Base-by-base conservation (phyloP, 2,888 invertebrate species). In the Neoaliturus tenellus region DNA sequence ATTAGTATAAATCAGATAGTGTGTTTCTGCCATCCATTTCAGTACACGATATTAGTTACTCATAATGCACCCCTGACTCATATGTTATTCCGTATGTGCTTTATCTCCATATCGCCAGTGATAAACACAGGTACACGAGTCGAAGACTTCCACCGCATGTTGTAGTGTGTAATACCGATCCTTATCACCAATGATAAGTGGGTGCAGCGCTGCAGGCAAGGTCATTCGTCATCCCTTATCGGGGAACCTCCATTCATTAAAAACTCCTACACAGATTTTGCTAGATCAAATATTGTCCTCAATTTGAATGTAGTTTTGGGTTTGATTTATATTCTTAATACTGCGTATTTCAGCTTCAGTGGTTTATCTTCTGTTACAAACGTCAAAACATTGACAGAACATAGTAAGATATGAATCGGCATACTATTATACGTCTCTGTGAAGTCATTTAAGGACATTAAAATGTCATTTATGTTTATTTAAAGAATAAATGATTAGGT, bases 181-280 rank as follows among this genome's bases (percentile, higher is more conserved):
- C 55, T 55, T 55, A 55, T 55, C 55, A 55, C 55, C 25, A 23
- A 20, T 55, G 55, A 55, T 55, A 55, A 55, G 55, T 55, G 25
- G 48, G 10, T 55, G 55, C 23, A 55, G 20, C 25, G 55, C 55
- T 55, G 5, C 55, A 12, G 55, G 55, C 55, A 20, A 55, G 55
- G 55, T 55, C 55, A 23, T 55, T 55, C 12, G 23, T 55, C 55
- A 55, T 55, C 12, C 55, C 55, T 55, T 55, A 55, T 55, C 55
- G 55, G 23, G 55, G 10, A 23, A 20, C 55, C 55, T 55, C 55
- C 55, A 55, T 55, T 55, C 55, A 14, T 55, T 44, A 44, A 12
- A 44, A 44, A 14, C 44, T 44, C 44, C 17, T 14, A 12, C 17
- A 44, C 44, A 44, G 17, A 35, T 12, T 14, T 17, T 3, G 17